phyloP scores from a whole-genome alignment of 2,797 vertebrate species.

The Chiloscyllium punctatum region DNA sequence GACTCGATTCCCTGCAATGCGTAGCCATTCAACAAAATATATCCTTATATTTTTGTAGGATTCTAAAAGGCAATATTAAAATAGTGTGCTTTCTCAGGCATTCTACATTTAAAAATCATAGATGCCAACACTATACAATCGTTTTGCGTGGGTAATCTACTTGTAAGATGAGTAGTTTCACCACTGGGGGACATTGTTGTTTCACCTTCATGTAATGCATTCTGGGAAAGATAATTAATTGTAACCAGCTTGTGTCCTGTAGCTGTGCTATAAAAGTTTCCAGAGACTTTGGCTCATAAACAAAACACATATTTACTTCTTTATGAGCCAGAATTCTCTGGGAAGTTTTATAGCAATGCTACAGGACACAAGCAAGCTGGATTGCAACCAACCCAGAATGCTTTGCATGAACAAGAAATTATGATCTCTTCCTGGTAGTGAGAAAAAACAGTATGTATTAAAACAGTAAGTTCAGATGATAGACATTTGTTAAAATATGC shows the following conservation, averaged over 20 bases:
- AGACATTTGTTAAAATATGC: conserved; percentile 7
- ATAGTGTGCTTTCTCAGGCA: not conserved
- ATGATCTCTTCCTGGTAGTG: conserved; percentile 25
- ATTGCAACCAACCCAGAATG: conserved; percentile 16
- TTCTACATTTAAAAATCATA: not conserved
- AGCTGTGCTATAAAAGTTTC: conserved; percentile 14
- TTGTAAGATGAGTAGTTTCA: conserved; percentile 33
- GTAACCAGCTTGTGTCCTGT: conserved; percentile 2
- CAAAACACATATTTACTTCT: conserved; percentile 27
- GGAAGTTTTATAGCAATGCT: conserved; percentile 11
- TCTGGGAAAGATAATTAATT: conserved; percentile 28
- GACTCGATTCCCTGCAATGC: not conserved
- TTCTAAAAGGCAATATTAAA: not conserved
- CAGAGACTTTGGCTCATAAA: conserved; percentile 34
- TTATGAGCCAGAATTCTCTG: conserved; percentile 30
- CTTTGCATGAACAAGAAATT: not conserved
- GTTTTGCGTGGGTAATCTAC: not conserved
- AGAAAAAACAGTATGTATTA: not conserved
- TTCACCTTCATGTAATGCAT: conserved; percentile 22
- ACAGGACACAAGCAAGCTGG: not conserved
- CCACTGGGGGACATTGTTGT: conserved; percentile 37
- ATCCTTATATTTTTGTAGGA: not conserved
- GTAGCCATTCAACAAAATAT: no score
- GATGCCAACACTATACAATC: not conserved
- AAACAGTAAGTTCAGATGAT: not conserved